Base-by-base conservation (phyloP, 2,888 invertebrate genomes). In the Schizaphis graminum region DNA sequence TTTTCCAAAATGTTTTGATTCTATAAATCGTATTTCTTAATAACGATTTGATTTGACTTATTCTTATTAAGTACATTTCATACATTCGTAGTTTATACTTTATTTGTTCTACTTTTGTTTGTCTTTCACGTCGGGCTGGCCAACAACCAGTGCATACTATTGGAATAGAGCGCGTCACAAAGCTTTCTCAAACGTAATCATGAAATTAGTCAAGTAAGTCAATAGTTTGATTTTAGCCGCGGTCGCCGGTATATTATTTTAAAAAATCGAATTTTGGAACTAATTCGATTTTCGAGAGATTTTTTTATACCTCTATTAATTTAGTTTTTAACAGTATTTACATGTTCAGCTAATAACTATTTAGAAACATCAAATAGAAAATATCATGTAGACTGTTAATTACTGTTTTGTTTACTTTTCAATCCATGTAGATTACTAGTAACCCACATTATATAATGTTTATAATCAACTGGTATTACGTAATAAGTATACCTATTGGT, bases 171-270 rank as follows among this genome's bases (percentile, higher is more conserved):
- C 61, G 4, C 61, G 28, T 61, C 61, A 61, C n/a, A 61, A n/a
- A 61, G n/a, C 13, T 10, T 61, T 61, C 61, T 61, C n/a, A 61
- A 13, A 77, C 77, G 16, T 53, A 67, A 89, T 56, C 77, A 92
- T 92, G 92, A 92, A 92, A 88, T 92, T 92, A 89, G 92, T 92
- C 41, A 92, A 92, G 92, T 92, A 53, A 92, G 92, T 92, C 1
- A 0, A 8, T 28, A 28, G 16, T 49, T 61, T 35, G 21, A 24
- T 49, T 47, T 84, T n/a, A 44, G 3, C 13, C 35, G 26, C 28
- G 8, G n/a, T 26, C 10, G 16, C 47, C 26, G 41, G 41, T 67
- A n/a, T 67, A 16, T 47, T 13, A n/a, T 90, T 61, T 44, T 44
- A 28, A 26, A 47, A 49, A 49, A 16, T n/a, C 10, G 4, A 3